Base-by-base conservation (phyloP, 2,797 vertebrate species). In the Ispidina lecontei region DNA sequence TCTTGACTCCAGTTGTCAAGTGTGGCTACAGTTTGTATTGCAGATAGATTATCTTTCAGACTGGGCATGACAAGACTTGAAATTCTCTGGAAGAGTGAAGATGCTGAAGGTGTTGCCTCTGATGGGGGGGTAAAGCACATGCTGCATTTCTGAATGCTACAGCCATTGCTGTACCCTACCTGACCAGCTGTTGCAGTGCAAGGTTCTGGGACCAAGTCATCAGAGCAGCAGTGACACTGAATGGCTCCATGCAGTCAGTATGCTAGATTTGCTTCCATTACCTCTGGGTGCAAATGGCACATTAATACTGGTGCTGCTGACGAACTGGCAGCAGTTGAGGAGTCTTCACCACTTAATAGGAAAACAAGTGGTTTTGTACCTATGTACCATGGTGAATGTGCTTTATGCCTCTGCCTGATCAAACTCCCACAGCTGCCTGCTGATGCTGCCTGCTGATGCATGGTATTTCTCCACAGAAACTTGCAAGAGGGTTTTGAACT, bases 81-180 rank as follows among this genome's bases (percentile, higher is more conserved):
- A 26, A 41, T 28, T 29, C 46, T 80, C 33, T 17, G 10, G 15
- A 67, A n/a, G 19, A 52, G 15, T 31, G n/a, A 80, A 70, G 23
- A 43, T 0, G 0, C 2, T 70, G 60, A 20, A 49, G 62, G 46
- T 0, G 0, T 23, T 73, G 52, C 23, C 0, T 5, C 41, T 71
- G 78, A 26, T 4, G 7, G n/a, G 20, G 18, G 79, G 33, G 12
- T 12, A 41, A 69, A 54, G 28, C 39, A 47, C 0, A 0, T 31
- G 60, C 60, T 46, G 41, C 49, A 14, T 41, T 29, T 49, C 19
- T 7, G n/a, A 72, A 21, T 22, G 33, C 79, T 74, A 12, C 75
- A 84, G 43, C 37, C 54, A 9, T 3, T 52, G 56, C 74, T 73
- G 4, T 5, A 26, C 19, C 0, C 0, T 21, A 51, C 37, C 54